These are phyloP conservation scores for Bradypodion pumilum DNA, from an alignment of 2,797 vertebrate genomes.

Conservation along the genomic window DNA sequence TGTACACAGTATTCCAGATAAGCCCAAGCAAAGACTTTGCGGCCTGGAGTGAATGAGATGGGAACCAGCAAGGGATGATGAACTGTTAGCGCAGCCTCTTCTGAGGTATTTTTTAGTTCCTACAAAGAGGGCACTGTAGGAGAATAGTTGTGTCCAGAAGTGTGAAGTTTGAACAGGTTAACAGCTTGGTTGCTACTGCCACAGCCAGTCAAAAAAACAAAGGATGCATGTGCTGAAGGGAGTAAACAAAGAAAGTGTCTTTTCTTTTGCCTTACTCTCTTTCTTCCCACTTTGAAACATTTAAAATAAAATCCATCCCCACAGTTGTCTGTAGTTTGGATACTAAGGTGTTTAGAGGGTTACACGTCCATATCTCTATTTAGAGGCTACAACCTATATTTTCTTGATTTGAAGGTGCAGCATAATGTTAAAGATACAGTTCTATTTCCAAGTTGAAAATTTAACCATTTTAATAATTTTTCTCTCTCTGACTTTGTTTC, in stretches of 20 bases:
- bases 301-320: not conserved
- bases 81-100: not conserved
- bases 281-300: not conserved
- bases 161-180: not conserved
- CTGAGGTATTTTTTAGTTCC: too few relatives aligned
- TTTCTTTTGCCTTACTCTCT: not conserved
- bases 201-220: not conserved
- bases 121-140: too few relatives aligned
- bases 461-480: slow-evolving; percentile 53
- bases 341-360: not conserved
- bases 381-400: slow-evolving; percentile 54
- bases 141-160: not conserved
- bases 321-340: not conserved
- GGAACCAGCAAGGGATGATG: not conserved
- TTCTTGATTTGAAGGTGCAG: slow-evolving; percentile 44
- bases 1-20: too few relatives aligned
- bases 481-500: slow-evolving; percentile 69
- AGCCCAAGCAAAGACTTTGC: not conserved
- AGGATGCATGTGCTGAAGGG: not conserved
- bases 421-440: slow-evolving; percentile 52
- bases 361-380: not conserved
- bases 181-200: not conserved
- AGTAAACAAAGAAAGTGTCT: not conserved
- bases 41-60: not conserved
- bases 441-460: slow-evolving; percentile 55